Percentiles rank a stretch among this genome's conserved stretches.
Evolutionary conservation across 2,888 invertebrate genomes (phyloP).

Genomic region (Watsonalla binaria): DNA sequence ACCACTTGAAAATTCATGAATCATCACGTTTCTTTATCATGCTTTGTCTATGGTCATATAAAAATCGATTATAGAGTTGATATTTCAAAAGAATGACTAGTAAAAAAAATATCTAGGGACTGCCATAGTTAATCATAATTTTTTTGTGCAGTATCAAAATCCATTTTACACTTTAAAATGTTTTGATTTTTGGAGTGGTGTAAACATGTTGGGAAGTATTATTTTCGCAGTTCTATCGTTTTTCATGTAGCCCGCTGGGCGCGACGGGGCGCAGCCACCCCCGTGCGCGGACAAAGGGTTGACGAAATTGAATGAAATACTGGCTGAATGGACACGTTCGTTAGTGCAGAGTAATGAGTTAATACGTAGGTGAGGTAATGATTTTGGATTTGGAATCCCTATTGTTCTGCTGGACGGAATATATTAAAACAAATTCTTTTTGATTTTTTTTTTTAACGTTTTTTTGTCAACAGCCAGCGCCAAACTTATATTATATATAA

Average conservation of each 20-base stretch:
- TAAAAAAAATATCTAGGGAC: too few species aligned
- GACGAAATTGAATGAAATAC: conserved; percentile 2
- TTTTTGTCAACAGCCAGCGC: too few species aligned
- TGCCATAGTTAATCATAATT: too few species aligned
- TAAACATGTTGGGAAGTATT: background rate
- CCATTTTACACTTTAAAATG: background rate
- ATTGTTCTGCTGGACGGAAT: background rate
- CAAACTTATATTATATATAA: too few species aligned
- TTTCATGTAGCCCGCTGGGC: conserved; percentile 39
- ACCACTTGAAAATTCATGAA: too few species aligned
- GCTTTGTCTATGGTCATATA: too few species aligned
- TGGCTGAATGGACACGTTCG: conserved; percentile 11
- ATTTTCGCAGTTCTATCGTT: conserved; percentile 2
- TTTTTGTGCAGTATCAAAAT: background rate
- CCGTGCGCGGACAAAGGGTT: conserved; percentile 24
- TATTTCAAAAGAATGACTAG: too few species aligned
- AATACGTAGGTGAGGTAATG: conserved; percentile 6
- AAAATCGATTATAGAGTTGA: too few species aligned
- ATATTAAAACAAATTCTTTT: background rate
- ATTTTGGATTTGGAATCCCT: background rate
- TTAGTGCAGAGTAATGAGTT: conserved; percentile 12
- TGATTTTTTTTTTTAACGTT: too few species aligned
- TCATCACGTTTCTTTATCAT: too few species aligned
- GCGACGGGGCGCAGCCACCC: conserved; percentile 50
- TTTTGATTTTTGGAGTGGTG: background rate